A percentile compares a stretch with the other conserved stretches of the same genome.
phyloP scores from a whole-genome alignment of 1,140 invertebrate species.

The Tenebrio molitor region DNA sequence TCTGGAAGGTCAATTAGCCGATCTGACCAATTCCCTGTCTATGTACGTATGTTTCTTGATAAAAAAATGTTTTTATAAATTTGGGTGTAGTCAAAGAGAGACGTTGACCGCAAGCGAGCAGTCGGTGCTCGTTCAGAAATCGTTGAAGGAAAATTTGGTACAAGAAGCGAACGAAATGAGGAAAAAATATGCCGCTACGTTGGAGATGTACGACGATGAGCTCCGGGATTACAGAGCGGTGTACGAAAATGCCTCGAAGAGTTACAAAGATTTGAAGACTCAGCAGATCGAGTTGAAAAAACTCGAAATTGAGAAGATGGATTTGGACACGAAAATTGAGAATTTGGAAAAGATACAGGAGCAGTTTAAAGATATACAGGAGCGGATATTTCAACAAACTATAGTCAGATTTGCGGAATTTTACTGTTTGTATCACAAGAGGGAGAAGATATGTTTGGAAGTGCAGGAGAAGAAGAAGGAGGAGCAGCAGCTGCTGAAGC shows the following conservation, averaged over 20 bases:
- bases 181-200: neutral
- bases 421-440: constrained; percentile 3
- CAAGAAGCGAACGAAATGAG: neutral
- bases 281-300: neutral
- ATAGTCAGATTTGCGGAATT: neutral
- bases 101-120: neutral
- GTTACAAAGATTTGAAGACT: neutral
- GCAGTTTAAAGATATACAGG: constrained; percentile 1
- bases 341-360: neutral
- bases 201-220: constrained; percentile 10
- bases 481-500: neutral
- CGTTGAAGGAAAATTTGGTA: neutral
- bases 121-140: neutral
- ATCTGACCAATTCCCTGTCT: neutral
- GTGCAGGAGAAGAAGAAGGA: neutral
- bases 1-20: neutral
- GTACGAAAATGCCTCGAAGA: neutral
- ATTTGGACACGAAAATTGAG: neutral
- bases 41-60: too few species aligned
- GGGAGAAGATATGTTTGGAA: neutral
- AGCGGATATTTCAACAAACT: neutral
- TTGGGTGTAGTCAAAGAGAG: too few species aligned
- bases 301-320: constrained; percentile 7
- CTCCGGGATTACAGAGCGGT: neutral
- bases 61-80: too few species aligned